These are phyloP conservation scores for Nesogale talazaci DNA, from an alignment of 2,113 vertebrate species.

Conservation along the genomic window DNA sequence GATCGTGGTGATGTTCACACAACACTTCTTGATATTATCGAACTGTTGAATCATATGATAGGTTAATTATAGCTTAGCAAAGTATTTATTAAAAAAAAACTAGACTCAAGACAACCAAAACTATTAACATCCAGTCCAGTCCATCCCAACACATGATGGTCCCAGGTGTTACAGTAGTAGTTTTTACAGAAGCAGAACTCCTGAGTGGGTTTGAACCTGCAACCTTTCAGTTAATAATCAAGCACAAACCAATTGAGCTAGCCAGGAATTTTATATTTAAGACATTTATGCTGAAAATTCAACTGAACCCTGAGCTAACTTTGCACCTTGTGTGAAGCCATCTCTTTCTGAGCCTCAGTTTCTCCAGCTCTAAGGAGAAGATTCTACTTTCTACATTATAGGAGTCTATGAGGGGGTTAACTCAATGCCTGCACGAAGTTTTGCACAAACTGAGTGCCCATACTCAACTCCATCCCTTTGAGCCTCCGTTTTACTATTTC, in stretches of 20 bases:
- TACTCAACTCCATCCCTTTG: not conserved
- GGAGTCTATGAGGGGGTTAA: not conserved
- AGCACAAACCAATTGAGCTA: not conserved
- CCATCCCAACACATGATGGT: not conserved
- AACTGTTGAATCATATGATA: too few species aligned
- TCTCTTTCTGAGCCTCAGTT: not conserved
- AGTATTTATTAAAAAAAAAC: too few species aligned
- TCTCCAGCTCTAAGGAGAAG: not conserved
- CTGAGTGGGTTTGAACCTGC: not conserved
- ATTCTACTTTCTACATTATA: not conserved
- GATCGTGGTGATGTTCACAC: too few species aligned
- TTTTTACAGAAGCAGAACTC: not conserved
- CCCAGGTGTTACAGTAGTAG: not conserved
- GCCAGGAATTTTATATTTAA: not conserved
- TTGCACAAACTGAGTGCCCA: not conserved
- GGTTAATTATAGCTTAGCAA: too few species aligned
- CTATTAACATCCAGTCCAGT: not conserved
- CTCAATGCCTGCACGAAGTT: not conserved
- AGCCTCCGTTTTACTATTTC: not conserved
- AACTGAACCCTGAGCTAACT: too few species aligned
- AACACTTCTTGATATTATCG: too few species aligned
- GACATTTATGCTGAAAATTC: not conserved
- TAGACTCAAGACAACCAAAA: not conserved
- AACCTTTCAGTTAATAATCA: not conserved
- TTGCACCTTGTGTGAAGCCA: not conserved